phyloP scores from a whole-genome alignment of 2,797 vertebrate genomes.

The Picus viridis region DNA sequence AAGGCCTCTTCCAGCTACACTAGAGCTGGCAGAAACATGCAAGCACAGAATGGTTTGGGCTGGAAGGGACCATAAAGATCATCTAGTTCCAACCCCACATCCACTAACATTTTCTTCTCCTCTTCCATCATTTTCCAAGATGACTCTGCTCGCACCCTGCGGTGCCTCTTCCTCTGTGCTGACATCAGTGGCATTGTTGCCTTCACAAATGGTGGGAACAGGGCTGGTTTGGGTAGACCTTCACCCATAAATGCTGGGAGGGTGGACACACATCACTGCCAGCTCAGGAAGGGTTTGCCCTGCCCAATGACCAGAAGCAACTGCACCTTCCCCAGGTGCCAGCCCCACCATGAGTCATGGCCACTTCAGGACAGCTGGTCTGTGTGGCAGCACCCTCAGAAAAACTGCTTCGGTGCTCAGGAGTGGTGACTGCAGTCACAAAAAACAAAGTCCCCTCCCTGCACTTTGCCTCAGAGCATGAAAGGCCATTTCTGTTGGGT shows the following conservation, averaged over 20 bases:
- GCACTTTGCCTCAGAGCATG: background rate
- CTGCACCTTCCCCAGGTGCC: background rate
- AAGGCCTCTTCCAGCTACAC: background rate
- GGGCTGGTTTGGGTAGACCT: background rate
- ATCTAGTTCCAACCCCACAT: too few species aligned
- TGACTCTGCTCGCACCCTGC: accelerated
- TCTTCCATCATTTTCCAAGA: background rate
- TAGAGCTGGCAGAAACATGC: background rate
- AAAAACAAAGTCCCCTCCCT: background rate
- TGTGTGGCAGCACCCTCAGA: accelerated
- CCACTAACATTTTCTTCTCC: background rate
- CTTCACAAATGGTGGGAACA: accelerated
- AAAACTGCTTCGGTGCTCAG: background rate
- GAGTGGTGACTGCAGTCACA: background rate
- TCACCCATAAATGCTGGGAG: background rate
- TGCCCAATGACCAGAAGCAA: background rate
- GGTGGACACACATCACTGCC: background rate
- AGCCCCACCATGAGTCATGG: accelerated
- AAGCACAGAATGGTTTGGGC: too few species aligned
- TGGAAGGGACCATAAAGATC: too few species aligned
- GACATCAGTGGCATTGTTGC: background rate
- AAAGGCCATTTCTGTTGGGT: background rate
- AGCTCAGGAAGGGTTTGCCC: background rate
- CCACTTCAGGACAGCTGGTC: background rate
- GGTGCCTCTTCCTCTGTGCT: background rate